Base-by-base conservation (phyloP, 2,113 vertebrate species). In the Hyperopisus bebe region DNA sequence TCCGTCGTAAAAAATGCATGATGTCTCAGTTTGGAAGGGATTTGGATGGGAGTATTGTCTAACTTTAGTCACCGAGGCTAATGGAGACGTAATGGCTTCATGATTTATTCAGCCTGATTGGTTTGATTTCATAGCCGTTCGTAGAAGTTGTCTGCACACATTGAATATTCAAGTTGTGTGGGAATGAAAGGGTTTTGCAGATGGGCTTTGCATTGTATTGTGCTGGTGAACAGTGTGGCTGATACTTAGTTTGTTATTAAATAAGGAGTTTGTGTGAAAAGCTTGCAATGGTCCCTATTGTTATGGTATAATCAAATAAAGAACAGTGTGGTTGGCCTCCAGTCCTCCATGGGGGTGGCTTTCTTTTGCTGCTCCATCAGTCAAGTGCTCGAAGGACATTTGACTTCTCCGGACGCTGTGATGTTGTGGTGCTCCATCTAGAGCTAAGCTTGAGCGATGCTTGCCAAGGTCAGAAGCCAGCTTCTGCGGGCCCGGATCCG, bases 111-210 rank as follows among this genome's bases (percentile, higher is more conserved):
- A 86, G 46, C 2, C 47, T 48, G 44, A 86, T 80, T 7, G 74
- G 74, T 80, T 48, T 86, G 83, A n/a, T 86, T 86, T 86, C 44
- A 86, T 47, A 47, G 44, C 44, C 24, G 47, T 27, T 31, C n/a
- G 24, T 48, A n/a, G 47, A 48, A 47, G 83, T 10, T 86, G 47
- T 50, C 24, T 50, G 83, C 44, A 86, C 21, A 86, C 21, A 86
- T 44, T 85, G 46, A 85, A 86, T 86, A 86, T 86, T 86, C 44
- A 48, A 86, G 47, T 48, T 86, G 83, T 86, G 83, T 86, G 42
- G 47, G 42, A 86, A 86, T 48, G 44, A 50, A 86, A 86, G n/a
- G 24, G 21, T 86, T 47, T 46, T 48, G 83, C 3, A 50, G 44
- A 47, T 31, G 44, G 42, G 83, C 44, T 48, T 48, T 86, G n/a